These are phyloP conservation scores for Rhyacophila evoluta DNA, from an alignment of 2,888 invertebrate species.

Conservation along the genomic window DNA sequence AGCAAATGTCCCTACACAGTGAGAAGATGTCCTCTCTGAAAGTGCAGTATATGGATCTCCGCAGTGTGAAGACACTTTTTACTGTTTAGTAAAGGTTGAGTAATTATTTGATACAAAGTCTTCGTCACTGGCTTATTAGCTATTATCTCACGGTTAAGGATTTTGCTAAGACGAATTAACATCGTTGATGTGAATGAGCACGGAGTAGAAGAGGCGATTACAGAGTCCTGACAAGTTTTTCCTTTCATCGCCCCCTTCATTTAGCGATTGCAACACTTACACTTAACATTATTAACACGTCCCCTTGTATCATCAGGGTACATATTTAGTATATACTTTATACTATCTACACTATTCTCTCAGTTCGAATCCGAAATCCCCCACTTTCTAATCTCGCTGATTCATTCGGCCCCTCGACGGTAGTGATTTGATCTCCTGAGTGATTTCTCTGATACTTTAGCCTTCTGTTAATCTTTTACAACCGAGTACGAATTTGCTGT, in stretches of 20 bases:
- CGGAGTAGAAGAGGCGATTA: conserved; percentile 48
- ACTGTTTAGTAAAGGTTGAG: too few relatives aligned
- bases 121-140: conserved; percentile 50
- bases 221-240: conserved; percentile 52
- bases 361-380: conserved; percentile 12
- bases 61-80: too few relatives aligned
- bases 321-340: conserved; percentile 20
- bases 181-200: conserved; percentile 39
- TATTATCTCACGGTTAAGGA: conserved; percentile 48
- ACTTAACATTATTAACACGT: conserved; percentile 55
- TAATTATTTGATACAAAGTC: too few relatives aligned
- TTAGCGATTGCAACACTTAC: conserved; percentile 54
- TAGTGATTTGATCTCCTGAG: conserved; percentile 52
- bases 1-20: too few relatives aligned
- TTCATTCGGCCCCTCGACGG: conserved; percentile 50
- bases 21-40: too few relatives aligned
- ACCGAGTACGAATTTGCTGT: not conserved
- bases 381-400: conserved; percentile 52
- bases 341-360: not conserved
- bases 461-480: not conserved
- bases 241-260: conserved; percentile 51
- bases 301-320: conserved; percentile 34
- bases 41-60: too few relatives aligned
- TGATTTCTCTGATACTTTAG: conserved; percentile 28
- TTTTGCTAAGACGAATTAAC: conserved; percentile 30